These are phyloP conservation scores for Ryuthela nishihirai DNA, from an alignment of 2,888 invertebrate genomes.

Conservation along the genomic window DNA sequence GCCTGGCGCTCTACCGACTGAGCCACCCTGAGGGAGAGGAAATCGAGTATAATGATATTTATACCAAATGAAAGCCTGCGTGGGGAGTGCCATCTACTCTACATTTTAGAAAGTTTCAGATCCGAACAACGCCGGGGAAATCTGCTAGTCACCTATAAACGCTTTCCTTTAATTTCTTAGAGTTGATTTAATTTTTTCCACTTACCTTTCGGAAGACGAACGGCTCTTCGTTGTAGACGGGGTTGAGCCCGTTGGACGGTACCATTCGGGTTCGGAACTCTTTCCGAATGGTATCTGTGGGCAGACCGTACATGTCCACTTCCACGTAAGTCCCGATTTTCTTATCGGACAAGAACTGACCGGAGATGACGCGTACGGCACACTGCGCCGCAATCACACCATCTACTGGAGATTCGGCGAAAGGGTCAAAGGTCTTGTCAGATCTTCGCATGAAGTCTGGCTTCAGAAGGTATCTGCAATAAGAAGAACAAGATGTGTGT, in stretches of 20 bases:
- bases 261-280: constrained; percentile 96
- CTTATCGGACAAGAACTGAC: constrained; percentile 98
- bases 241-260: constrained; percentile 96
- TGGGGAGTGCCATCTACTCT: too few relatives aligned
- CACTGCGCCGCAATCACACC: constrained; percentile 99
- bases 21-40: too few relatives aligned
- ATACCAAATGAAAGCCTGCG: too few relatives aligned
- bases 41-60: too few relatives aligned
- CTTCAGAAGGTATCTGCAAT: constrained; percentile 75
- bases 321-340: constrained; percentile 99
- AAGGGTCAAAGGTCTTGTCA: constrained; percentile 96
- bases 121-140: too few relatives aligned
- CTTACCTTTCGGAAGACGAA: constrained; percentile 91
- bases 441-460: constrained; percentile 98
- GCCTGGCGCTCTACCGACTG: too few relatives aligned
- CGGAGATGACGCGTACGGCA: constrained; percentile 95
- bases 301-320: constrained; percentile 95
- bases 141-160: too few relatives aligned
- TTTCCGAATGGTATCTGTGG: constrained; percentile 96
- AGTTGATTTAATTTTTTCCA: too few relatives aligned
- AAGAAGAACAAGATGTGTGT: too few relatives aligned
- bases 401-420: constrained; percentile 98
- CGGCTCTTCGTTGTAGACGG: constrained; percentile 97
- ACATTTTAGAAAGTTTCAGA: too few relatives aligned
- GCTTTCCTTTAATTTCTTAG: too few relatives aligned